A percentile compares a stretch with the other conserved stretches of the same genome.
Conservation (phyloP, 2,113 vertebrate species). For the Rhegmatorhina hoffmannsi region DNA sequence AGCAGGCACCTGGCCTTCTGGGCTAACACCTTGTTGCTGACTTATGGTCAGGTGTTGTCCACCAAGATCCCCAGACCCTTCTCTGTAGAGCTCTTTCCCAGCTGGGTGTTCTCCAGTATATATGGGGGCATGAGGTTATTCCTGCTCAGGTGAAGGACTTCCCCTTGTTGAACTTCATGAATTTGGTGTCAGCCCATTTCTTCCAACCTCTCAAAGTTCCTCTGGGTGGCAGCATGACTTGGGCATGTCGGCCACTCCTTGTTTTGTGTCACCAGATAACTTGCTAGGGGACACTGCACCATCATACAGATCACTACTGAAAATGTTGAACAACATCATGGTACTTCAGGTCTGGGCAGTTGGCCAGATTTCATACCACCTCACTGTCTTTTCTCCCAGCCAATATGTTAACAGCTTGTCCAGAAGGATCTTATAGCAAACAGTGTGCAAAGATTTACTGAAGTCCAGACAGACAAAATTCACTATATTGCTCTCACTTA, state of each 20-base stretch:
- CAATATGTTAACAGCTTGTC: not conserved
- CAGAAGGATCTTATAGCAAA: not conserved
- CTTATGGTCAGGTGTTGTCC: not conserved
- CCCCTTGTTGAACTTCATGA: not conserved
- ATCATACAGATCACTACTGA: not conserved
- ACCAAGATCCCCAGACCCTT: not conserved
- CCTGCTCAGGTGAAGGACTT: not conserved
- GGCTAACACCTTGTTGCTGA: not conserved
- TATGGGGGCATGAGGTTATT: not conserved
- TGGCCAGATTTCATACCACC: not conserved
- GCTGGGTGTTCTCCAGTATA: not conserved
- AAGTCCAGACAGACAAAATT: not conserved
- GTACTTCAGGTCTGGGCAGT: not conserved
- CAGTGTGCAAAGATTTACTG: not conserved
- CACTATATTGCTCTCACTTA: not conserved
- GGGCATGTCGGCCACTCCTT: not conserved
- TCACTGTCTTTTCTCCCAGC: not conserved
- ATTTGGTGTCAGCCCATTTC: not conserved
- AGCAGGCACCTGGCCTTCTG: not conserved
- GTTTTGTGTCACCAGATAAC: not conserved
- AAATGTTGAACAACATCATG: not conserved
- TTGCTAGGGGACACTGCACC: not conserved
- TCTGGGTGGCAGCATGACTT: not conserved
- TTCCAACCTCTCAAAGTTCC: not conserved
- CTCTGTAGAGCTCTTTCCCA: not conserved